Evolutionary conservation across 2,113 vertebrate species (phyloP).

Genomic region (Sceloporus tristichus): DNA sequence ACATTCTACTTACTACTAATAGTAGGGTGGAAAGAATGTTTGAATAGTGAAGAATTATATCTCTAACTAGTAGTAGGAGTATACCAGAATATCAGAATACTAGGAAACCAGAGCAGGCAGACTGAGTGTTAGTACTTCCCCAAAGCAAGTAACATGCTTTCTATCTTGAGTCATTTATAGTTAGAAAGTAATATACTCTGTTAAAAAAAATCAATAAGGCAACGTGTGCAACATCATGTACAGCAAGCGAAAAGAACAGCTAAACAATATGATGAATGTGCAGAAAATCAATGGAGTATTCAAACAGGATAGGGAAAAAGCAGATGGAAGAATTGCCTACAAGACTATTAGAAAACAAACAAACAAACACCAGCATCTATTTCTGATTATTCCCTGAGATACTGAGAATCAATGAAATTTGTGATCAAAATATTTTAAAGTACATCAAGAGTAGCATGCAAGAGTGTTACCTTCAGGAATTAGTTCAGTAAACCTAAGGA

Average conservation of each 20-base stretch:
- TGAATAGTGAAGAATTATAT: no score
- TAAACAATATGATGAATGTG: conserved; percentile 65
- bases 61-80: not conserved
- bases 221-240: conserved; percentile 65
- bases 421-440: conserved; percentile 52
- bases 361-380: not conserved
- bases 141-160: conserved; percentile 56
- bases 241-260: conserved; percentile 49
- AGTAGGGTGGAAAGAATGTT: no score
- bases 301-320: conserved; percentile 65
- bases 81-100: not conserved
- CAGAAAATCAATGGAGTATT: conserved; percentile 73
- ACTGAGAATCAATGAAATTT: conserved; percentile 52
- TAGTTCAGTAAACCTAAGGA: conserved; percentile 43
- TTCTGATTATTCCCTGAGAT: conserved; percentile 34
- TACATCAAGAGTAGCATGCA: not conserved
- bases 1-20: no score
- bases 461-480: conserved; percentile 36
- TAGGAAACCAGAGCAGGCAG: not conserved
- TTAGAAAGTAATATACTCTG: conserved; percentile 74
- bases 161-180: conserved; percentile 66
- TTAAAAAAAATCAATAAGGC: conserved; percentile 74
- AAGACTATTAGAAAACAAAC: conserved; percentile 46
- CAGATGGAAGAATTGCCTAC: conserved; percentile 55
- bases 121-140: conserved; percentile 32